Base-by-base conservation (phyloP, 2,797 vertebrate species). In the Chrosomus eos region DNA sequence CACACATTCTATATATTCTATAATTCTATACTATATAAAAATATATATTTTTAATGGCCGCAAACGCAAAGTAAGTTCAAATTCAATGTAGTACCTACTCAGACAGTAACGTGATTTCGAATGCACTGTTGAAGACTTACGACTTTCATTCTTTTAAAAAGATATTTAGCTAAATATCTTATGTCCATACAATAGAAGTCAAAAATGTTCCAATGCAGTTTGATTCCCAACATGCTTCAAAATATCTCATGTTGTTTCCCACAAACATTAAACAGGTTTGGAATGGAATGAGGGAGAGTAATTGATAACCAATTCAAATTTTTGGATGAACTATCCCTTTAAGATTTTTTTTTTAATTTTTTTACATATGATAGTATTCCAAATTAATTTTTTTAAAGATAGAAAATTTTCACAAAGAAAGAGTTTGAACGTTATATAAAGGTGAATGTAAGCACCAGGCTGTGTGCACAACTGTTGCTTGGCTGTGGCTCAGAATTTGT, bases 401-500 rank as follows among this genome's bases (percentile, higher is more conserved):
- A 23, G 14, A 18, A 31, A 11, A 5, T 11, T 28, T 43, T 81
- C 31, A 26, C 14, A 11, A 43, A 60, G 10, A 62, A 70, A 43
- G 36, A 51, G 53, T 72, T 16, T 73, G 71, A 13, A 3, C 45
- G 3, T 38, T 62, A 60, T 8, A 14, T 58, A 28, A 72, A 72
- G n/a, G 67, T 2, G 7, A 31, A 71, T 16, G 2, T 31, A 23
- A 48, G 60, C 31, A 28, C 72, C 33, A 38, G 58, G 33, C 64
- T 55, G 60, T 21, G 19, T 18, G 36, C 23, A 26, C 71, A 38
- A 45, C 8, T 9, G 40, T 51, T 74, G 28, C 8, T 36, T 66
- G 58, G 71, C 73, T 43, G 36, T 48, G 73, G 53, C 14, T 79
- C 40, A 70, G 45, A 74, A 80, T 45, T 68, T 60, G 74, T 85